phyloP scores from a whole-genome alignment of 1,140 invertebrate species.

The Ruditapes philippinarum region DNA sequence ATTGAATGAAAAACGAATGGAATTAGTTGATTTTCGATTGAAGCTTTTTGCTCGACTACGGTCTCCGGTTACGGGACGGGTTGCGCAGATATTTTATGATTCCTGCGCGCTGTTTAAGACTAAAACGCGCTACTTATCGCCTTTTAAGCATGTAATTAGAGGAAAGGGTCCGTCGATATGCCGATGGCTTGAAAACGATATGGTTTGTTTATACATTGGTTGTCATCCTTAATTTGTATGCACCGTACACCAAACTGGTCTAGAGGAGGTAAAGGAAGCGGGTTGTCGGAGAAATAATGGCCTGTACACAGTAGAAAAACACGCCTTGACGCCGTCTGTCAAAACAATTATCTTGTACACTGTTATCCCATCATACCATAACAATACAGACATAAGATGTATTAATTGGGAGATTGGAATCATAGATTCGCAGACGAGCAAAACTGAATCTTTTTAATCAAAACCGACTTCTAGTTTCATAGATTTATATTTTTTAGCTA shows the following conservation, averaged over 20 bases:
- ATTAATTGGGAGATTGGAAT: no score
- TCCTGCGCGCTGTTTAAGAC: neutral
- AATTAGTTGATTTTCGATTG: conserved; percentile 35
- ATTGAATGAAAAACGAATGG: conserved; percentile 44
- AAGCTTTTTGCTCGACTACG: neutral
- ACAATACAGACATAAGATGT: no score
- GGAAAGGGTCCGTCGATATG: neutral
- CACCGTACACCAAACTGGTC: neutral
- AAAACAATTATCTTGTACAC: conserved; percentile 8
- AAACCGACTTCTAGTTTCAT: no score
- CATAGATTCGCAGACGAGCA: no score
- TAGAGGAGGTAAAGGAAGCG: neutral
- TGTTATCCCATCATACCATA: no score
- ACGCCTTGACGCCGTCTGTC: conserved; percentile 37
- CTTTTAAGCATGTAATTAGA: conserved; percentile 28
- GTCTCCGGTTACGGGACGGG: neutral
- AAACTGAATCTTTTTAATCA: no score
- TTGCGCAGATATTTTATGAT: neutral
- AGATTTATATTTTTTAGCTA: no score
- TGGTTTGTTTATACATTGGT: conserved; percentile 15
- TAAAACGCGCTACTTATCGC: neutral
- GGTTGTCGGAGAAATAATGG: neutral
- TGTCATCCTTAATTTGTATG: conserved; percentile 1
- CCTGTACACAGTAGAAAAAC: neutral
- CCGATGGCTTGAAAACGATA: conserved; percentile 45